Evolutionary conservation across 2,797 vertebrate species (phyloP).

Genomic region (Ibycter americanus): DNA sequence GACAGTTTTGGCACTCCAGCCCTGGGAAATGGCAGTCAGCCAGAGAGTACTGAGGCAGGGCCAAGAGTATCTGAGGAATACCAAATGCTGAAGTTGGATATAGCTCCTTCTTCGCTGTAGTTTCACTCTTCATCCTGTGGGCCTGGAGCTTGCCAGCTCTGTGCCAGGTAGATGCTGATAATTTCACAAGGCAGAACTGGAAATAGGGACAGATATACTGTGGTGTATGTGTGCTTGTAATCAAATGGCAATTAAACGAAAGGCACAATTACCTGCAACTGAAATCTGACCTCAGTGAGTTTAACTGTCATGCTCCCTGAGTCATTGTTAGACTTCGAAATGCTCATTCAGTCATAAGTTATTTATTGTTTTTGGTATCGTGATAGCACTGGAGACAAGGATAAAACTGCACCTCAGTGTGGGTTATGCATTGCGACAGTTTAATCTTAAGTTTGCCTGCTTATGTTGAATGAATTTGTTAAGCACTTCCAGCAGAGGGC

Average conservation of each 20-base stretch:
- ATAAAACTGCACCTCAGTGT: neutral
- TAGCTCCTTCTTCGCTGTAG: neutral
- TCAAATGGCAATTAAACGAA: neutral
- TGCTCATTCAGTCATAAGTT: neutral
- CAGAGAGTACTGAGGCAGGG: constrained; percentile 57
- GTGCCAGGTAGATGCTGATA: neutral
- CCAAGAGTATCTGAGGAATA: constrained; percentile 70
- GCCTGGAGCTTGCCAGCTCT: constrained; percentile 7
- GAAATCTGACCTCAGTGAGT: neutral
- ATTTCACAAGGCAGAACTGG: neutral
- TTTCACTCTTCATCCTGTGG: neutral
- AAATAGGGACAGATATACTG: neutral
- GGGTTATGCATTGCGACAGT: neutral
- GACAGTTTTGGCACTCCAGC: constrained; percentile 67
- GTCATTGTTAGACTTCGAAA: neutral
- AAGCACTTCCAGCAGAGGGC: constrained; percentile 65
- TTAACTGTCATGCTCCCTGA: neutral
- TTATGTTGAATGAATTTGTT: neutral
- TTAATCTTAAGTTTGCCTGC: neutral
- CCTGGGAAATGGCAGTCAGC: constrained; percentile 78
- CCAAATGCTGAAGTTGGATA: constrained; percentile 51
- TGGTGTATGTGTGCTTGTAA: neutral
- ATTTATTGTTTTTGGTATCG: neutral
- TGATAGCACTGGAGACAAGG: neutral
- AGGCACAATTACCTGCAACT: neutral